phyloP scores from a whole-genome alignment of 2,888 invertebrate species.

The Apamea sordens region DNA sequence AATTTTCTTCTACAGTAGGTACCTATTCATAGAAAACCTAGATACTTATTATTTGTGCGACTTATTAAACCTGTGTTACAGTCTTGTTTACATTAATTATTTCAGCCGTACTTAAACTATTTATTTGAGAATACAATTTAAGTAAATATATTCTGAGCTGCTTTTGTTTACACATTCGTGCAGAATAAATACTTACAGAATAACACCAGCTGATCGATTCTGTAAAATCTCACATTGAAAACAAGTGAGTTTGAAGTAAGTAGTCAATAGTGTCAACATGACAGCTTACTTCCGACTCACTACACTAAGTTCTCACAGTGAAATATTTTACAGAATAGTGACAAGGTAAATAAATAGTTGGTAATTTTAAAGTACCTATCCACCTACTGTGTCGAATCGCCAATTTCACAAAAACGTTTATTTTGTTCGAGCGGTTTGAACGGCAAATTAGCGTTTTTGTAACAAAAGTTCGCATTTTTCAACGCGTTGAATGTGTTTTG shows the following conservation, averaged over 20 bases:
- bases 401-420: slow-evolving; percentile 8
- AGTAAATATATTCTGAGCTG: neutral
- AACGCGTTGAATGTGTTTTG: neutral
- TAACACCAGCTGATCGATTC: neutral
- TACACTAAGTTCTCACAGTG: neutral
- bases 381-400: neutral
- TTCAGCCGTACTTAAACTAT: neutral
- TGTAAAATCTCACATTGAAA: neutral
- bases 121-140: neutral
- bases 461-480: slow-evolving; percentile 2
- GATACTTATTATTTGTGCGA: neutral
- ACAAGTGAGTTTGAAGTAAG: neutral
- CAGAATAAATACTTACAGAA: neutral
- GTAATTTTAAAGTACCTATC: neutral
- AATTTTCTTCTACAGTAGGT: neutral
- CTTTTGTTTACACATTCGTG: neutral
- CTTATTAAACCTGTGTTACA: neutral
- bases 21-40: neutral
- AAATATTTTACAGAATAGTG: neutral
- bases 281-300: neutral
- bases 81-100: neutral
- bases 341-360: neutral
- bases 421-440: slow-evolving; percentile 4
- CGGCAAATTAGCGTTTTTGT: neutral
- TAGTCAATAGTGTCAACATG: neutral